Conservation (phyloP, 1,140 invertebrate genomes). For the Atopsyche davidsoni region DNA sequence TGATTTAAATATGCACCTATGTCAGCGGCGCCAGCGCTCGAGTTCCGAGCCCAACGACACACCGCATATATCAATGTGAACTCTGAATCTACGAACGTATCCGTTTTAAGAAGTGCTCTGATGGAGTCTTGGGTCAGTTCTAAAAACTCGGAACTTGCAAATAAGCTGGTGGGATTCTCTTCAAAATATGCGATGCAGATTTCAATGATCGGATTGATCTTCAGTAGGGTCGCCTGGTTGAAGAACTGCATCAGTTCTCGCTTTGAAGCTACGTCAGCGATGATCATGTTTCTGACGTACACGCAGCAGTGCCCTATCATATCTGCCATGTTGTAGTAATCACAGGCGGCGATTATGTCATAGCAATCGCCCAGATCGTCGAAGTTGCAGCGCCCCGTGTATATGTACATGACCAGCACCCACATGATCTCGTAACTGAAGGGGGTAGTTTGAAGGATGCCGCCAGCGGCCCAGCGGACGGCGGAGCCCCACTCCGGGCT, state of each 20-base stretch:
- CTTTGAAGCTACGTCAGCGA: neutral
- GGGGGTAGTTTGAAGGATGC: constrained; percentile 5
- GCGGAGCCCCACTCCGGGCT: constrained; percentile 17
- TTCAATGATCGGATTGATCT: neutral
- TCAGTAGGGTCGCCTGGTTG: constrained; percentile 8
- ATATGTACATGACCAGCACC: constrained; percentile 6
- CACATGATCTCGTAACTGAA: constrained; percentile 9
- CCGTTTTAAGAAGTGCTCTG: neutral
- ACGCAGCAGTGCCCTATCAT: constrained; percentile 2
- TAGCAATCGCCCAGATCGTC: constrained; percentile 7
- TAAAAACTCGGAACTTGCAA: constrained; percentile 11
- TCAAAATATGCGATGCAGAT: constrained; percentile 17
- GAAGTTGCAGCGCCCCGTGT: constrained; percentile 5
- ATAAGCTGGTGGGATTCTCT: constrained; percentile 13
- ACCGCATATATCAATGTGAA: neutral
- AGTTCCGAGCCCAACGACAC: neutral
- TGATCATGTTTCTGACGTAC: constrained; percentile 6
- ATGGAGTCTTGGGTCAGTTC: constrained; percentile 11
- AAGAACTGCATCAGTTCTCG: constrained; percentile 10
- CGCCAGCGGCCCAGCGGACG: constrained; percentile 10
- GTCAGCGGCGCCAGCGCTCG: neutral
- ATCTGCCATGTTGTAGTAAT: constrained; percentile 15
- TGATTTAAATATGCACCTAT: neutral
- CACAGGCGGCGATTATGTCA: constrained; percentile 10
- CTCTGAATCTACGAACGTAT: constrained; percentile 4